These are phyloP conservation scores for Eolophus roseicapilla DNA, from an alignment of 2,113 vertebrate genomes.

Conservation along the genomic window DNA sequence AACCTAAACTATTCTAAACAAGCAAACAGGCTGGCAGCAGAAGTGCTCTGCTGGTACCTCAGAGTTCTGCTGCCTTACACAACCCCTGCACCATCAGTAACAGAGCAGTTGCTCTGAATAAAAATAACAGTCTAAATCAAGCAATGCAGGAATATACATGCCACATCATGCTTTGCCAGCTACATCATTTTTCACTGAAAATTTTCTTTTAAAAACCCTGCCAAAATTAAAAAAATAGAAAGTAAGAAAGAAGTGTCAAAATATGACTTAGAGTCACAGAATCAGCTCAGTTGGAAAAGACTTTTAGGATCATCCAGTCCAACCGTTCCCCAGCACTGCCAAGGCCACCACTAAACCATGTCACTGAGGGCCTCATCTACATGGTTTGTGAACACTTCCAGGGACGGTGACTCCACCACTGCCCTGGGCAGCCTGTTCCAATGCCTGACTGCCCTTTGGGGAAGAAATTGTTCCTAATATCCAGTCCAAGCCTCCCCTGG, in stretches of 20 bases:
- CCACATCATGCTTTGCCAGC: neutral
- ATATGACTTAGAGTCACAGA: neutral
- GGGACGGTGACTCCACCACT: neutral
- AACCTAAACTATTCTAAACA: neutral
- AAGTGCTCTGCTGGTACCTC: accelerated
- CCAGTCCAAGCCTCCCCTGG: neutral
- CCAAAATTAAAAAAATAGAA: neutral
- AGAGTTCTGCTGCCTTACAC: neutral
- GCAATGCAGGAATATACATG: neutral
- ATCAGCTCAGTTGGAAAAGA: neutral
- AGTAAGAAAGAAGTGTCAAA: neutral
- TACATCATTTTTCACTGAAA: accelerated
- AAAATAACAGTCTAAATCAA: neutral
- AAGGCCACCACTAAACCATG: neutral
- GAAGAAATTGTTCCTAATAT: neutral
- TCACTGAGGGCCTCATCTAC: neutral
- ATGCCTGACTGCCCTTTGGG: neutral
- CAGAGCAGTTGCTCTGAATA: neutral
- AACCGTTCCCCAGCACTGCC: neutral
- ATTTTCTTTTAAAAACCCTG: neutral
- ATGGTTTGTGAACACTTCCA: neutral
- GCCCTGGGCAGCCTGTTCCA: neutral
- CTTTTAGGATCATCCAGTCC: neutral
- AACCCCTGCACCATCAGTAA: neutral
- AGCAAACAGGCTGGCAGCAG: neutral